A percentile compares a stretch with the other conserved stretches of the same genome.
Evolutionary conservation across 2,888 invertebrate species (phyloP).

Genomic region (Ophonus ardosiacus): DNA sequence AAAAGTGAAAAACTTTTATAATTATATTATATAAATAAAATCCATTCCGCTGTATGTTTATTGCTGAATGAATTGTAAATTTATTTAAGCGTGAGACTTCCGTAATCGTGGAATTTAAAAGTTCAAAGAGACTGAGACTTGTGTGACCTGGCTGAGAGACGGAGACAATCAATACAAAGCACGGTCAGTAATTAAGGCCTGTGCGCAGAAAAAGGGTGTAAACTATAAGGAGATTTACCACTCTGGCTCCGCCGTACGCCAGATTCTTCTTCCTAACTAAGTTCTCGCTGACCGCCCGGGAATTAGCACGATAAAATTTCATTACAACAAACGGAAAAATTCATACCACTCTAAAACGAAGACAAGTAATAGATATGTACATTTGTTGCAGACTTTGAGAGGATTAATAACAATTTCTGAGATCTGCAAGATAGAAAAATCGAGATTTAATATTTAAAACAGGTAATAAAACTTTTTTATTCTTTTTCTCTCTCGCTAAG

Average conservation of each 20-base stretch:
- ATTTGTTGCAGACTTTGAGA: neutral
- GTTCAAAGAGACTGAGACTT: neutral
- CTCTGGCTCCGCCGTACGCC: slow-evolving; percentile 4
- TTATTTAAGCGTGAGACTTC: neutral
- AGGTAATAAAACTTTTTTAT: too few relatives aligned
- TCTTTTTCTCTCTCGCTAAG: too few relatives aligned
- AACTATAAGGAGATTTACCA: slow-evolving; percentile 34
- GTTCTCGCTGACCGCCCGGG: neutral
- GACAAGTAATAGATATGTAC: neutral
- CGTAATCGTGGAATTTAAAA: slow-evolving; percentile 24
- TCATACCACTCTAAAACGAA: neutral
- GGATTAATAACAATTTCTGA: neutral
- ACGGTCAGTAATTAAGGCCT: slow-evolving; percentile 32
- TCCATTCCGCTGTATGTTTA: neutral
- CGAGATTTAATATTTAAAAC: too few relatives aligned
- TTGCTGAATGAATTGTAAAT: neutral
- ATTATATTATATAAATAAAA: neutral
- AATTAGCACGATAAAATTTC: slow-evolving; percentile 15
- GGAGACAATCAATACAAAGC: slow-evolving; percentile 48
- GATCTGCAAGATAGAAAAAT: too few relatives aligned
- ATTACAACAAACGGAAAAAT: neutral
- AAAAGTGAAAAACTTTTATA: neutral
- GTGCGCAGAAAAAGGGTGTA: slow-evolving; percentile 18
- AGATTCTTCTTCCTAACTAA: slow-evolving; percentile 27
- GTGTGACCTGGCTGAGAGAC: slow-evolving; percentile 17